Percentiles rank a stretch among this genome's conserved stretches.
phyloP scores from a whole-genome alignment of 2,888 invertebrate species.

The Galerucella calmariensis region DNA sequence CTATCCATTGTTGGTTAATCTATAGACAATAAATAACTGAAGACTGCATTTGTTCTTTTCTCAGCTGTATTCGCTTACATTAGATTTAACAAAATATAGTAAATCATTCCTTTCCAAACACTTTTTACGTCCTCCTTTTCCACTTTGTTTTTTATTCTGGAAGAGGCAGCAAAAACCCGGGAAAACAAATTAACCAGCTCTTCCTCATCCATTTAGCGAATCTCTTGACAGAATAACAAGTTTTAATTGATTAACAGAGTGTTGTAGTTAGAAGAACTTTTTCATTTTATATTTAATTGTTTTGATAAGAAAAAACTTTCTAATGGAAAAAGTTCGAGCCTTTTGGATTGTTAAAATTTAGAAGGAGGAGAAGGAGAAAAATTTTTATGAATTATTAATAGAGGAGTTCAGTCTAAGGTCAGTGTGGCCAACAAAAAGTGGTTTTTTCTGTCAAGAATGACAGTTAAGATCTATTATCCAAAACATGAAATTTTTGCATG shows the following conservation, averaged over 20 bases:
- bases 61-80: not conserved
- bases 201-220: conserved; percentile 8
- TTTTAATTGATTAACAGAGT: conserved; percentile 22
- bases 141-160: conserved; percentile 13
- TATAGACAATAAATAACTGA: too few relatives aligned
- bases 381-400: not conserved
- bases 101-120: conserved; percentile 13
- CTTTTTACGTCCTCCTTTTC: not conserved
- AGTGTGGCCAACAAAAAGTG: too few relatives aligned
- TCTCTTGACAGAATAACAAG: conserved; percentile 15
- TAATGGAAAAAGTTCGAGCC: not conserved
- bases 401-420: too few relatives aligned
- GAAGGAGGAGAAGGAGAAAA: not conserved
- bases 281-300: not conserved
- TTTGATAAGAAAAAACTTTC: conserved; percentile 3
- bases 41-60: not conserved
- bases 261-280: not conserved
- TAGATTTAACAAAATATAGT: not conserved
- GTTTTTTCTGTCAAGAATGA: too few relatives aligned
- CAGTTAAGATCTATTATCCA: too few relatives aligned
- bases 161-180: not conserved
- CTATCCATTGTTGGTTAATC: too few relatives aligned
- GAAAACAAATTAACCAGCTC: conserved; percentile 3
- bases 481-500: too few relatives aligned
- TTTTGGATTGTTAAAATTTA: not conserved